These are phyloP conservation scores for Hemicordylus capensis DNA, from an alignment of 2,113 vertebrate genomes.

Conservation along the genomic window DNA sequence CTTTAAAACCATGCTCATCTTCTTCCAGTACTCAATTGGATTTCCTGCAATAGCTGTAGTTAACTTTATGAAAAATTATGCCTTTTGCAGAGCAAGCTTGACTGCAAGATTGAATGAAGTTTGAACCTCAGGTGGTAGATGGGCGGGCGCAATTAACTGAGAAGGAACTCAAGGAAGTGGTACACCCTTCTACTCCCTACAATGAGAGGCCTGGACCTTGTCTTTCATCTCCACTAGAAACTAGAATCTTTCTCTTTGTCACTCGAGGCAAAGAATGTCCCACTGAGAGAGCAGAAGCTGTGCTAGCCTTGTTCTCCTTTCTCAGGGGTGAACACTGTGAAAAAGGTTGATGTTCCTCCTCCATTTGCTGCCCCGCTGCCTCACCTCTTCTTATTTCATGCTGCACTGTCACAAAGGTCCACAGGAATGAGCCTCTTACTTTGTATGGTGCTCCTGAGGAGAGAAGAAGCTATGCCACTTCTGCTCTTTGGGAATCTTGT, in stretches of 20 bases:
- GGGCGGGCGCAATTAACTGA: not conserved
- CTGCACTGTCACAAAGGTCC: not conserved
- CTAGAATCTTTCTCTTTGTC: no score
- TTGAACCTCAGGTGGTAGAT: not conserved
- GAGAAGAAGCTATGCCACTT: not conserved
- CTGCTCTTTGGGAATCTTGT: not conserved
- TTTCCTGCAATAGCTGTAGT: not conserved
- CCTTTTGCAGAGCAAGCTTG: not conserved
- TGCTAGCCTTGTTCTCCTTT: no score
- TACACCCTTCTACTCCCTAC: no score
- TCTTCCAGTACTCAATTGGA: no score
- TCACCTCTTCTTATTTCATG: not conserved
- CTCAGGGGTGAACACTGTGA: no score
- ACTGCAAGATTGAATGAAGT: not conserved
- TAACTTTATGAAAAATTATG: not conserved
- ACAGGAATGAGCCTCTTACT: not conserved
- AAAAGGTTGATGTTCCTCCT: no score
- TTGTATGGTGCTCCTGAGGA: not conserved
- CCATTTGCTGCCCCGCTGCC: no score
- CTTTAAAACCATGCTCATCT: no score
- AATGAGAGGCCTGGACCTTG: no score
- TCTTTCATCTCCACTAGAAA: no score
- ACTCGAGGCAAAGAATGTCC: no score
- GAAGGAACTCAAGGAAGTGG: not conserved
- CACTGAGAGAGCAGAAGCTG: no score